phyloP scores from a whole-genome alignment of 1,140 invertebrate genomes.

The Leptinotarsa undecemlineata region DNA sequence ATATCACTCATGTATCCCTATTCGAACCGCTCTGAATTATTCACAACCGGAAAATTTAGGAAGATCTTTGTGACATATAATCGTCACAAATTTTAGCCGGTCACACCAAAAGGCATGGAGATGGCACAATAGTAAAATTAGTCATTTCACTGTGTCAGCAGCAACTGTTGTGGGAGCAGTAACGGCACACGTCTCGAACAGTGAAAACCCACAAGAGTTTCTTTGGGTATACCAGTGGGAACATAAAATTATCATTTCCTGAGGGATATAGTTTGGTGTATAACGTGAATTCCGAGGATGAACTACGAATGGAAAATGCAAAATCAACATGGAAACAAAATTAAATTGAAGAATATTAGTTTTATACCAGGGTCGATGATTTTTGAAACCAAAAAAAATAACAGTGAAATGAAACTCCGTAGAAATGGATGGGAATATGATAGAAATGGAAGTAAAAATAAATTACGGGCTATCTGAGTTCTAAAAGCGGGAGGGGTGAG shows the following conservation, averaged over 20 bases:
- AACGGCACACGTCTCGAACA: background rate
- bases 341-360: no score
- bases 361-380: no score
- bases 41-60: background rate
- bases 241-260: background rate
- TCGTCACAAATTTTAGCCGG: background rate
- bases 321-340: no score
- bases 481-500: no score
- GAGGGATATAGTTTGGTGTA: background rate
- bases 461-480: no score
- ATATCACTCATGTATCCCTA: no score
- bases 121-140: conserved; percentile 3
- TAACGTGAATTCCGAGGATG: background rate
- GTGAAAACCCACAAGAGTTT: background rate
- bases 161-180: conserved; percentile 2
- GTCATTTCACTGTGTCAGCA: background rate
- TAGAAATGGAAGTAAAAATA: no score
- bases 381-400: no score
- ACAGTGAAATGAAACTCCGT: no score
- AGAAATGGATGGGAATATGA: no score
- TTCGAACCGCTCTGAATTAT: background rate
- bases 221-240: background rate
- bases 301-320: background rate
- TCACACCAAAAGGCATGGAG: background rate
- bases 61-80: background rate